Base-by-base conservation (phyloP, 1,140 invertebrate species). In the Scaptomyza montana region DNA sequence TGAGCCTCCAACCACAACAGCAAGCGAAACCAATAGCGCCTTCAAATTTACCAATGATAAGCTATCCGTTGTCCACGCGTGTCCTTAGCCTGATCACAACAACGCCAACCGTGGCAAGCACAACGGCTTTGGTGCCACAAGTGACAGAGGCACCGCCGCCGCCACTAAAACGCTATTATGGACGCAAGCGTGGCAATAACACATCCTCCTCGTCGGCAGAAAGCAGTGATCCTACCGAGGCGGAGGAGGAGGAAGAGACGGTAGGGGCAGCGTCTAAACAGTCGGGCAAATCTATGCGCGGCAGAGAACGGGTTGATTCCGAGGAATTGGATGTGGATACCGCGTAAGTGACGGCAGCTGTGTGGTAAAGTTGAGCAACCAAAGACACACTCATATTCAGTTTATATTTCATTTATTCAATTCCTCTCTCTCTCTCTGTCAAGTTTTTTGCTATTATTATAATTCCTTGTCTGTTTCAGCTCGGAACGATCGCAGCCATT, bases 81-180 rank as follows among this genome's bases (percentile, higher is more conserved):
- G 60, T 80, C 1, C 72, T 85, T 3, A 65, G 65, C 30, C 19
- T 47, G 60, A 19, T 67, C 10, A 55, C 53, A 12, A 19, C 57
- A 25, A 63, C 43, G 36, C 8, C 67, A 45, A 19, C 43, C 0
- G 47, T 51, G 6, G 43, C 28, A 50, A 59, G 33, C 9, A 13
- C 43, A 1, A 25, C 36, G 7, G 16, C 54, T 4, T 57, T 53
- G 13, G 30, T 74, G 28, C 72, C 71, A 12, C 80, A 85, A 43
- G 87, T 90, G 5, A 70, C 78, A 30, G 87, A 87, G 57, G 59
- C 90, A 6, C 90, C 92, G 5, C 92, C 92, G 21, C 91, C 92
- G 12, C 92, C 92, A 8, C 69, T 93, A 16, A 92, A 82, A 60
- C 94, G 95, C 65, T 95, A 95, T 90, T 96, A 96, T 86, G 95